These are phyloP conservation scores for Atrina japonica DNA, from an alignment of 2,888 invertebrate species.

Conservation along the genomic window DNA sequence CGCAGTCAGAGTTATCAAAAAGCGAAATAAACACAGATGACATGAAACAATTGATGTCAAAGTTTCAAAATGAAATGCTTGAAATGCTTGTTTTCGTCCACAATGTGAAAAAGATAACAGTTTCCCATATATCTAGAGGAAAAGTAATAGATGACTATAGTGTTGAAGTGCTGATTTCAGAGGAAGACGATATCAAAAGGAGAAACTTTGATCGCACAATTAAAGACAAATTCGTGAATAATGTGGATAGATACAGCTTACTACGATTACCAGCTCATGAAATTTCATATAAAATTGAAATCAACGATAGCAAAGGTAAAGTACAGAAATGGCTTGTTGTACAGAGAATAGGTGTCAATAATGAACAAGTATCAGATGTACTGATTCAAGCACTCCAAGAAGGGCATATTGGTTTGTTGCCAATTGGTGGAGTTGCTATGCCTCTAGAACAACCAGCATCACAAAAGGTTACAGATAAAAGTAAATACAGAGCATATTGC, in stretches of 20 bases:
- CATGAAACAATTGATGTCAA: conserved; percentile 29
- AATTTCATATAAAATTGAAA: conserved; percentile 36
- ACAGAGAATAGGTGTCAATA: conserved; percentile 46
- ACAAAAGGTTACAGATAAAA: background rate
- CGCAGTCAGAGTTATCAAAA: conserved; percentile 15
- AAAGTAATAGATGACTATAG: conserved; percentile 6
- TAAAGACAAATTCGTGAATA: conserved; percentile 2
- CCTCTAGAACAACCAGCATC: background rate
- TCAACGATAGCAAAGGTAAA: conserved; percentile 31
- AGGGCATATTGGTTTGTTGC: conserved; percentile 61
- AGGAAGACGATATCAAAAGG: conserved; percentile 21
- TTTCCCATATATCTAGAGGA: conserved; percentile 31
- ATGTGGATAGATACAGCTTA: background rate
- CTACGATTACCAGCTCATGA: background rate
- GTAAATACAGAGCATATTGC: conserved; percentile 65
- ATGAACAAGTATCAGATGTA: conserved; percentile 35
- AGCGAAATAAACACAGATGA: conserved; percentile 13
- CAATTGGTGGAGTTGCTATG: conserved; percentile 64
- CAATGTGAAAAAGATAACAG: conserved; percentile 39
- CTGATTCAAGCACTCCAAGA: conserved; percentile 54
- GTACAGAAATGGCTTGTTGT: conserved; percentile 43
- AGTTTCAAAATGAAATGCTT: conserved; percentile 35
- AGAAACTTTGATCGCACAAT: conserved; percentile 35
- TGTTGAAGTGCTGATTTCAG: conserved; percentile 29
- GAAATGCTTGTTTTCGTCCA: conserved; percentile 51